These are phyloP conservation scores for Amphipyra berbera DNA, from an alignment of 2,888 invertebrate genomes.

Conservation along the genomic window DNA sequence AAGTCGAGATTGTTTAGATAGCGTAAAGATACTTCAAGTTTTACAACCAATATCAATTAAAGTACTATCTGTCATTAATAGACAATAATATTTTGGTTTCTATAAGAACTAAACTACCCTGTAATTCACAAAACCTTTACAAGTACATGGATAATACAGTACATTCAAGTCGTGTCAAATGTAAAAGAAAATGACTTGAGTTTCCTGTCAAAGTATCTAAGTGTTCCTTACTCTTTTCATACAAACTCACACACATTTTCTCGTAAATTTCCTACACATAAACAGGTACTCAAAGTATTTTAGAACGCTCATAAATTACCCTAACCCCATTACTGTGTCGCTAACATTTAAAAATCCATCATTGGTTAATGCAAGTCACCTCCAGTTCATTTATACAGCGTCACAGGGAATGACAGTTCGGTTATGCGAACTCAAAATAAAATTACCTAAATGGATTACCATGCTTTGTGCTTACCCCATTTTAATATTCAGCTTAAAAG, in stretches of 20 bases:
- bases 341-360: constrained; percentile 87
- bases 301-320: constrained; percentile 76
- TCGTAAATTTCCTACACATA: constrained; percentile 50
- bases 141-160: neutral
- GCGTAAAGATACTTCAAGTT: no score
- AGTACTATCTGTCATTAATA: no score
- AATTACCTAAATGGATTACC: constrained; percentile 80
- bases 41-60: no score
- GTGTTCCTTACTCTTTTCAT: constrained; percentile 40
- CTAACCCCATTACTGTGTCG: constrained; percentile 75
- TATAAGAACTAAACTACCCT: no score
- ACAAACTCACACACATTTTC: constrained; percentile 32
- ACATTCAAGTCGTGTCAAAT: constrained; percentile 38
- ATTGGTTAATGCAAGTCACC: constrained; percentile 82
- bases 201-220: constrained; percentile 25
- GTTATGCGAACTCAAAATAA: constrained; percentile 84
- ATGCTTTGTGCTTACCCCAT: constrained; percentile 59
- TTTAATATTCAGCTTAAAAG: constrained; percentile 61
- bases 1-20: no score
- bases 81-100: no score
- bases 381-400: constrained; percentile 82
- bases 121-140: no score
- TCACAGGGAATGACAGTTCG: constrained; percentile 81
- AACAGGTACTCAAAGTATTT: constrained; percentile 53
- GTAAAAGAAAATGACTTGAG: constrained; percentile 43